These are phyloP conservation scores for Epistrophe eligans DNA, from an alignment of 2,888 invertebrate genomes.

Conservation along the genomic window DNA sequence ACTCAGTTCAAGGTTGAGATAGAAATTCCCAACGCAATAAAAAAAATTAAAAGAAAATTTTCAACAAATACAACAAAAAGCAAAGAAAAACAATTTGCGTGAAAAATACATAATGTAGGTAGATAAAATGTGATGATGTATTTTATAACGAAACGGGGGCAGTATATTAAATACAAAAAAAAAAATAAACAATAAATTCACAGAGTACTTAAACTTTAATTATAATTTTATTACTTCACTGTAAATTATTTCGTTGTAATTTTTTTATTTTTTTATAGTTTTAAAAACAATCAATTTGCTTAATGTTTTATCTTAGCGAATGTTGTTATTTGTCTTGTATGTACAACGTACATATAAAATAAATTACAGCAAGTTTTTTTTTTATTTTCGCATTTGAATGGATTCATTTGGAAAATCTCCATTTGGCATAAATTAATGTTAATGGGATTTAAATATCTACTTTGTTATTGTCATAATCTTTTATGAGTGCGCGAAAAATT, in stretches of 20 bases:
- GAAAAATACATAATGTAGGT: not conserved
- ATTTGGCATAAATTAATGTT: constrained; percentile 52
- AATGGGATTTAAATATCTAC: constrained; percentile 22
- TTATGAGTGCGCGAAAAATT: constrained; percentile 1
- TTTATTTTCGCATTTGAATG: constrained; percentile 5
- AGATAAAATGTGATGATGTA: not conserved
- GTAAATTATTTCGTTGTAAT: constrained; percentile 6
- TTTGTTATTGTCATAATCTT: constrained; percentile 1
- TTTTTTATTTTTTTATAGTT: not conserved
- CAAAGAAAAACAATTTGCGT: not conserved
- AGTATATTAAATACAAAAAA: not conserved
- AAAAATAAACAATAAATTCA: constrained; percentile 13
- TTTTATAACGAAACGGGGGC: constrained; percentile 18
- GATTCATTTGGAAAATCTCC: constrained; percentile 41
- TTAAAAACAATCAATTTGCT: constrained; percentile 32
- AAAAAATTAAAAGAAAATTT: constrained; percentile 43
- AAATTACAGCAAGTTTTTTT: not conserved
- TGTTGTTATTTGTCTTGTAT: not conserved
- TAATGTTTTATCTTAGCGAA: constrained; percentile 5
- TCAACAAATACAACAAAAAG: not conserved
- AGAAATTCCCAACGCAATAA: constrained; percentile 36
- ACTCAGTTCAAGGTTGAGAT: constrained; percentile 41
- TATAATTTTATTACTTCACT: constrained; percentile 19
- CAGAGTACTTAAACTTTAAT: constrained; percentile 24
- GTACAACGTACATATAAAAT: not conserved